Evolutionary conservation across 2,113 vertebrate species (phyloP).

Genomic region (Phainopepla nitens): DNA sequence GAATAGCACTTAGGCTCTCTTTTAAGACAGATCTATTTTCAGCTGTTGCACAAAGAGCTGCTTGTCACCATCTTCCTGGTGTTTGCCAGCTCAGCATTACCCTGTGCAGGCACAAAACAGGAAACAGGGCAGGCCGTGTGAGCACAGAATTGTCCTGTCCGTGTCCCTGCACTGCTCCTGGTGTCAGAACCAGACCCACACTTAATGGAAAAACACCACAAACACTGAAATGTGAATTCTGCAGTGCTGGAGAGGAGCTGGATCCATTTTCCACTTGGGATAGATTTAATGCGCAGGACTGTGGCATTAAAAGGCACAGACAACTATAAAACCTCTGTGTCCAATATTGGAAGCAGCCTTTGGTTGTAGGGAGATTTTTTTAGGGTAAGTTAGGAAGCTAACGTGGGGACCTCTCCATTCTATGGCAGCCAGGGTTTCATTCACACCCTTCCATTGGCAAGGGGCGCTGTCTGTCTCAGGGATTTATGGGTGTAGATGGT

Average conservation of each 20-base stretch:
- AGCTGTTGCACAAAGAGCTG: not conserved
- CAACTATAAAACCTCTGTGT: rapidly evolving
- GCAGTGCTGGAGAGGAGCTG: not conserved
- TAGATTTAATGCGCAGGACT: not conserved
- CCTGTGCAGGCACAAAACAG: not conserved
- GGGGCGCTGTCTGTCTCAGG: not conserved
- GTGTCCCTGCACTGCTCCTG: not conserved
- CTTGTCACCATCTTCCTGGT: not conserved
- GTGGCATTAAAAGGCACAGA: not conserved
- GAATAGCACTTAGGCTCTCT: not conserved
- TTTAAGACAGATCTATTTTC: constrained; percentile 27
- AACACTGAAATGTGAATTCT: not conserved
- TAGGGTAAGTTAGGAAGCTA: not conserved
- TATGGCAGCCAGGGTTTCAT: not conserved
- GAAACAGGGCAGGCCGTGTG: not conserved
- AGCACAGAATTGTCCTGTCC: not conserved
- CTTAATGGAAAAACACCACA: not conserved
- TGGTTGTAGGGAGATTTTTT: not conserved
- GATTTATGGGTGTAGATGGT: not conserved
- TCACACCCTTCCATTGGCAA: not conserved
- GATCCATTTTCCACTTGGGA: not conserved
- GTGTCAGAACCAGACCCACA: not conserved
- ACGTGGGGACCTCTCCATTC: not conserved
- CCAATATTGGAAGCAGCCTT: not conserved
- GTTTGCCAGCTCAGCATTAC: not conserved